Evolutionary conservation across 2,888 invertebrate species (phyloP).

Genomic region (Tetragnatha montana): DNA sequence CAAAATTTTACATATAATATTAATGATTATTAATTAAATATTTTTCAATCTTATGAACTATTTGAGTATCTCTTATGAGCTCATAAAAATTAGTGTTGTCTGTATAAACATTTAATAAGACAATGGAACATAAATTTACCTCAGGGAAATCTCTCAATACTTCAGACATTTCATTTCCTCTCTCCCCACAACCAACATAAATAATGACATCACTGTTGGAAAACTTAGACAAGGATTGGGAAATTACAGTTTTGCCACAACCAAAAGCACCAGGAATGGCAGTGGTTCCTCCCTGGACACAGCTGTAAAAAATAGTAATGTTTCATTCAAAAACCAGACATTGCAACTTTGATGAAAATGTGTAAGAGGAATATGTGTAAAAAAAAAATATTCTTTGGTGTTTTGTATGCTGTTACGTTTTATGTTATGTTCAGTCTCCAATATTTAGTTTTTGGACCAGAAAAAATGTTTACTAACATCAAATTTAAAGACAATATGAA

Average conservation of each 20-base stretch:
- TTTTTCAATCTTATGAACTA: no score
- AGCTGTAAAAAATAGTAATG: conserved; percentile 79
- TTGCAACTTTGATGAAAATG: no score
- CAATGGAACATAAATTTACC: conserved; percentile 72
- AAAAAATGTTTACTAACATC: no score
- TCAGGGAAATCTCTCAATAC: conserved; percentile 99
- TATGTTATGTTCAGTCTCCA: no score
- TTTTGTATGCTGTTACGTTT: no score
- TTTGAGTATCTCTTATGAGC: no score
- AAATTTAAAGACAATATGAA: no score
- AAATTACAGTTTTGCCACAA: conserved; percentile 99
- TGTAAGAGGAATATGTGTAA: no score
- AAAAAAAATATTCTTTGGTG: not conserved
- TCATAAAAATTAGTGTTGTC: not conserved
- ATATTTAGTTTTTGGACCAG: no score
- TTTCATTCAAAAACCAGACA: not conserved
- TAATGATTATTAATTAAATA: no score
- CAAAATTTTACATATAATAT: no score
- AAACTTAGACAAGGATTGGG: conserved; percentile 98
- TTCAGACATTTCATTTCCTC: conserved; percentile 99
- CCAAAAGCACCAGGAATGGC: conserved; percentile 99
- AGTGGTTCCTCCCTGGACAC: conserved; percentile 98
- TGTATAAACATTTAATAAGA: not conserved
- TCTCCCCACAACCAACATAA: conserved; percentile 99
- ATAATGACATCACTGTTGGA: conserved; percentile 99